Evolutionary conservation across 92 coral and sea anemone species (phyloP), one percentile per base, ranked within the genome.

Genomic region (Bergia sp.): DNA sequence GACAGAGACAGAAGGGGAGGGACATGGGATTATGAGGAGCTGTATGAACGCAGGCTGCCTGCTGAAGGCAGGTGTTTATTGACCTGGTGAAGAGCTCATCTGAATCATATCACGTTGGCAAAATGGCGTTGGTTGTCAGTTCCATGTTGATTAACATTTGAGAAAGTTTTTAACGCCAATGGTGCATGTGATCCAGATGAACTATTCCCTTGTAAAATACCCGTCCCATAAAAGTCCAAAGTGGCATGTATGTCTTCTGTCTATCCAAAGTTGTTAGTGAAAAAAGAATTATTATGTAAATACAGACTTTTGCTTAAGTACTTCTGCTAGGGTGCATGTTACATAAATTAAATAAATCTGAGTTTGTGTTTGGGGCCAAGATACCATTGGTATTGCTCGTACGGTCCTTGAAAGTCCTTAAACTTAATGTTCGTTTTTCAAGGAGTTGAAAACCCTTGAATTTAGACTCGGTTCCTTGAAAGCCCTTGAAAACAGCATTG

Each of bases 21-120:
- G 42, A 10, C 72, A 38, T 36, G 39, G n/a, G 29, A 45, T 16
- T 44, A n/a, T 37, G 73, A 81, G 18, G 67, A 79, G 21, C 82
- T 50, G 39, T 47, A 23, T 39, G 11, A 64, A n/a, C 87, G 40
- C 44, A 42, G 12, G 77, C 87, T 41, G 57, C 87, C 87, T 8
- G 92, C 88, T 85, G 94, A 92, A 92, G 94, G 94, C 94, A 92
- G 94, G 94, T 92, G 92, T 92, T 92, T 86, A 84, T 90, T 76
- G 80, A 77, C 94, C 76, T 82, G 92, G 94, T 86, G 90, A 92
- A 81, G 75, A 84, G 85, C 39, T 44, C 86, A 29, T 86, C 85
- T 58, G 61, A 53, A 58, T 89, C 85, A 44, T 73, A 36, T 44
- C 42, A 15, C 40, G 21, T 37, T 55, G 39, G 42, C 77, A 69